Conservation (phyloP, 2,888 invertebrate species). For the Argyra leucocephala region DNA sequence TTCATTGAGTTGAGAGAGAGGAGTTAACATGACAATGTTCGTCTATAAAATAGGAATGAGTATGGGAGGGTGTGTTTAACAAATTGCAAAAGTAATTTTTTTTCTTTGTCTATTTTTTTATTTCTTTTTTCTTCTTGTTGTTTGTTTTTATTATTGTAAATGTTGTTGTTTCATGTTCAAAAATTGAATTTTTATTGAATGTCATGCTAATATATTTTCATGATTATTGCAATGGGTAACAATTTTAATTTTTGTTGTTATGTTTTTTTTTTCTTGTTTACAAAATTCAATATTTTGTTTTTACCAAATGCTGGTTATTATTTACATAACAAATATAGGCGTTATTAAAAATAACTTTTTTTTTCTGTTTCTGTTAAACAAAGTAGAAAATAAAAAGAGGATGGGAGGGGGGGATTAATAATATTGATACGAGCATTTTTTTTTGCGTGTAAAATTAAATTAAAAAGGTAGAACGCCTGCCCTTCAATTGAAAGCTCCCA, state of each 20-base stretch:
- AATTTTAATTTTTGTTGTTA: no score
- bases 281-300: not conserved
- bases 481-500: no score
- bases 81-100: not conserved
- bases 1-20: not conserved
- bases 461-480: no score
- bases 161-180: not conserved
- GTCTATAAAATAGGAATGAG: not conserved
- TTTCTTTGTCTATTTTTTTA: not conserved
- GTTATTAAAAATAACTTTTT: not conserved
- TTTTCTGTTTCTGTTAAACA: no score
- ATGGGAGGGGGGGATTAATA: no score
- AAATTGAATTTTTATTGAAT: not conserved
- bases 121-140: not conserved
- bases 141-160: not conserved
- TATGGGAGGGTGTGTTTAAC: not conserved
- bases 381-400: no score
- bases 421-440: no score
- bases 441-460: no score
- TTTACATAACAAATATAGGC: not conserved
- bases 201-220: not conserved
- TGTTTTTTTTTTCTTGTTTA: not conserved
- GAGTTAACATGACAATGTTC: not conserved
- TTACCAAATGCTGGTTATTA: not conserved
- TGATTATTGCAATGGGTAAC: not conserved